A percentile compares a stretch with the other conserved stretches of the same genome.
These are phyloP conservation scores for Malurus melanocephalus DNA, from an alignment of 2,113 vertebrate species.

Conservation along the genomic window DNA sequence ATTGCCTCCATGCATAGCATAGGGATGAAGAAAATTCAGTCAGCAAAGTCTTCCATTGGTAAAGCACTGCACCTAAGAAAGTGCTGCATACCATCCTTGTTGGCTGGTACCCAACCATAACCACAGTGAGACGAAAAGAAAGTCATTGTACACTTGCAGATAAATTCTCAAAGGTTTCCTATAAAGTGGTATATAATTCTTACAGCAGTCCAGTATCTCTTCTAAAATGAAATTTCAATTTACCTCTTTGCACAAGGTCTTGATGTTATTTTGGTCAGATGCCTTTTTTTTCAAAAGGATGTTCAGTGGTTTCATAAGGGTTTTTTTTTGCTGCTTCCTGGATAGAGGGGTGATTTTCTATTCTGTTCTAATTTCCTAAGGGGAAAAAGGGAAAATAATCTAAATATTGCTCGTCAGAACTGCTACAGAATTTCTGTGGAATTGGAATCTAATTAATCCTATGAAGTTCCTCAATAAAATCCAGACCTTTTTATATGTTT, in stretches of 20 bases:
- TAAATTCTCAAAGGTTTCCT: background rate
- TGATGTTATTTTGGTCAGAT: background rate
- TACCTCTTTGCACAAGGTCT: background rate
- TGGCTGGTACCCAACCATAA: background rate
- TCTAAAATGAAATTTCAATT: background rate
- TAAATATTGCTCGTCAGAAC: background rate
- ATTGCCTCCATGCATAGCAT: background rate
- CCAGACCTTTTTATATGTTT: background rate
- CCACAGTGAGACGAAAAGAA: background rate
- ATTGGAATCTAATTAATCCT: constrained; percentile 3
- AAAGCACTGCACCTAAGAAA: background rate
- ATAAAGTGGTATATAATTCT: background rate
- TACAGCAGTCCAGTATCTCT: background rate
- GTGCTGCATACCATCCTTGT: background rate
- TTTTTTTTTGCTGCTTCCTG: background rate
- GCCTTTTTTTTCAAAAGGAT: background rate
- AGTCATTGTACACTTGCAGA: background rate
- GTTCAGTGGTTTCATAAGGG: background rate
- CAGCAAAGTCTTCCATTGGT: background rate
- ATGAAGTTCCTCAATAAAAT: constrained; percentile 9
- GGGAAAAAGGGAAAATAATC: background rate
- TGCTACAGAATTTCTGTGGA: background rate
- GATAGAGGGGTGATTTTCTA: background rate
- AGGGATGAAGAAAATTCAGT: background rate
- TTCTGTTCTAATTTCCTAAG: background rate